phyloP scores from a whole-genome alignment of 2,113 vertebrate genomes.

The Colossoma macropomum region DNA sequence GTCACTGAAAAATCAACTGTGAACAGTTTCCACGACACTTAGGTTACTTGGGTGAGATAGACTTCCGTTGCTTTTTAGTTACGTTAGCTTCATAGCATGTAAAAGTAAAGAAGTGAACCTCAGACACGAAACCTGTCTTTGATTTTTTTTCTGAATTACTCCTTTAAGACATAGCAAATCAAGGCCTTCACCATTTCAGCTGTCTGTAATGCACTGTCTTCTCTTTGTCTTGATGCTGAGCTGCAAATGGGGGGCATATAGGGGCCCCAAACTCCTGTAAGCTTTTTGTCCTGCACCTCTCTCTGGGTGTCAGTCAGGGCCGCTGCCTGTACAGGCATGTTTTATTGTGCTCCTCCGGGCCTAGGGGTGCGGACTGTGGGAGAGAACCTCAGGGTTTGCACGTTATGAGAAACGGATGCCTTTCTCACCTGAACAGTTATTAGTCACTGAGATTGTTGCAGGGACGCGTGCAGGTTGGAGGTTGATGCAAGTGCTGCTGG shows the following conservation, averaged over 20 bases:
- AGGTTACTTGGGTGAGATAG: no score
- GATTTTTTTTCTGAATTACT: no score
- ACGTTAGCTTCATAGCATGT: no score
- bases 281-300: not conserved
- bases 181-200: no score
- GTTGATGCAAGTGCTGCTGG: not conserved
- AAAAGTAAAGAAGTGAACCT: no score
- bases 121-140: no score
- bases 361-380: not conserved
- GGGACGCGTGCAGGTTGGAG: not conserved
- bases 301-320: not conserved
- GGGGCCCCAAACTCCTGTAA: not conserved
- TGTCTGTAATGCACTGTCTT: not conserved
- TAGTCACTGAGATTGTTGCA: not conserved
- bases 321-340: slow-evolving; percentile 9
- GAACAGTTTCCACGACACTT: no score
- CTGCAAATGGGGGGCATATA: not conserved
- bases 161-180: no score
- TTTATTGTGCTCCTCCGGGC: not conserved
- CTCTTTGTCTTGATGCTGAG: not conserved
- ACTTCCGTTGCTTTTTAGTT: no score
- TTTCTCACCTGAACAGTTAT: not conserved
- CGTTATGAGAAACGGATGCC: not conserved
- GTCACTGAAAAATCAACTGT: no score
- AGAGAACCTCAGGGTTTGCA: slow-evolving; percentile 18